Base-by-base conservation (phyloP, 2,888 invertebrate species). In the Nemoura dubitans region DNA sequence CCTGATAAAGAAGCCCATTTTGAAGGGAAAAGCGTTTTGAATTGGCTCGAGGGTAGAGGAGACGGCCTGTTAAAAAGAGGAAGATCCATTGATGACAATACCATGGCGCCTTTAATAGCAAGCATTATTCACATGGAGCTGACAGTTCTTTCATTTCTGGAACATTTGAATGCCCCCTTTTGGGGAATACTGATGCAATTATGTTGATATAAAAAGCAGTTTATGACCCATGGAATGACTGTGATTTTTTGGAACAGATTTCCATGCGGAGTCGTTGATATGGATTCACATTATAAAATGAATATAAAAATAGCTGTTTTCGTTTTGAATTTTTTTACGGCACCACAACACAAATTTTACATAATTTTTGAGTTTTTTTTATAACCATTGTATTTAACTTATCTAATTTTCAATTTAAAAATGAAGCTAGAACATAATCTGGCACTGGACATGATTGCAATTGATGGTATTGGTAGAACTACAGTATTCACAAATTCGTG, bases 61-160 rank as follows among this genome's bases (percentile, higher is more conserved):
- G 59, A 59, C 2, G 59, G 59, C 2, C 59, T 21, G 10, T 59
- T 59, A 59, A 59, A 59, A 59, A 59, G 59, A 59, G 59, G 59
- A 59, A 59, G 59, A 59, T 59, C 59, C 59, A 59, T 59, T 59
- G 59, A 59, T 59, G 59, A 59, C 59, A 59, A 59, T 59, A 59
- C 14, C 59, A 21, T 59, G 59, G 59, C 59, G 59, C 59, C 59
- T 21, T 59, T 59, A 59, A 59, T 59, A 59, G 59, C 59, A 21
- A 59, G 10, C 59, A 59, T 59, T 59, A 59, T 10, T 59, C 59
- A 59, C 59, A 14, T 59, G 59, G 59, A 14, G 59, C 10, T 59
- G 59, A 59, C 59, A 59, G 59, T 59, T 59, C 59, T 59, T 59
- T 59, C 59, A 59, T 59, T 59, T 59, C 59, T 59, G 59, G 59